Base-by-base conservation (phyloP, 2,113 vertebrate genomes). In the Scalopus aquaticus region DNA sequence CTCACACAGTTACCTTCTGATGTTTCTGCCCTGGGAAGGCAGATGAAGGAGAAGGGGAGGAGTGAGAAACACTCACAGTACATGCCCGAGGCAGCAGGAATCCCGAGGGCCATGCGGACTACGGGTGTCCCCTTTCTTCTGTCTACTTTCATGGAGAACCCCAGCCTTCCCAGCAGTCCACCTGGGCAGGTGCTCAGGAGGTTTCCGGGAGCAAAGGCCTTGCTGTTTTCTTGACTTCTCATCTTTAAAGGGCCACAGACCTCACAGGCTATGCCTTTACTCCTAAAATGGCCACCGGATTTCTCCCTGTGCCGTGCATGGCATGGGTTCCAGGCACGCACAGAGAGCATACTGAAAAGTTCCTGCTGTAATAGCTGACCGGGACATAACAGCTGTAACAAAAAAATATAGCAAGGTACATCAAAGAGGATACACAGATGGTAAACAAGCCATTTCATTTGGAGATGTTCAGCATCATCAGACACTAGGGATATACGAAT, bases 21-120 rank as follows among this genome's bases (percentile, higher is more conserved):
- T 51, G 56, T 89, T 97, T 97, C 96, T 96, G 93, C 77, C 89
- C 94, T 96, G 62, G 90, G 91, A 94, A 20, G 30, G 64, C 64
- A 46, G 76, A 81, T 17, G 37, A 16, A 28, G 20, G 11, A 20
- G 46, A 19, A 20, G 60, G 42, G 77, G 39, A 46, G 73, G 39
- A 56, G 78, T 10, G 51, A 86, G n/a, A 44, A 37, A 30, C 17
- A 42, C 42, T 37, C 64, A 88, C 1, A 9, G 1, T n/a, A 20
- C 0, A n/a, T 9, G 56, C 64, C 46, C n/a, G 58, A 83, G 32
- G 74, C 13, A 13, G 15, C 46, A 28, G 58, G 35, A 39, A 32
- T 51, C 35, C 1, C 0, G 60, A 1, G 13, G 17, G 16, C 30
- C 3, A 9, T 12, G 7, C 32, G 42, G 51, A 69, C 37, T 51